Evolutionary conservation across 2,797 vertebrate species (phyloP), one percentile per base, ranked within the genome.

Genomic region (Parambassis ranga): DNA sequence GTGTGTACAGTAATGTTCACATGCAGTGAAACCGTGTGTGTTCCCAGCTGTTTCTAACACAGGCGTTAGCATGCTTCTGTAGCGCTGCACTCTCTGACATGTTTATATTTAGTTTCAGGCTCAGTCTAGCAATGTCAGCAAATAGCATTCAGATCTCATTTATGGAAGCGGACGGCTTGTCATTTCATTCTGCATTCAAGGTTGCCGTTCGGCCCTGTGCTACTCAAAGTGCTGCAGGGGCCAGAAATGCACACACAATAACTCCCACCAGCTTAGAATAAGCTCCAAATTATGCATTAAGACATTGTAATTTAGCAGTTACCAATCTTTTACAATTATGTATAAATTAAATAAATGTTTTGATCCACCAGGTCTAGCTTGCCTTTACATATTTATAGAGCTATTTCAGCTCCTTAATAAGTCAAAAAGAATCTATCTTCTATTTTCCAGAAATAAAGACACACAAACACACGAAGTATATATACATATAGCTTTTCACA

Each of bases 51-150:
- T 70, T 77, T 82, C 57, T 76, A 46, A 77, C 77, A 50, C 2
- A 65, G 52, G 75, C 58, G 70, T 66, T 47, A 50, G 75, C 71
- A 60, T 71, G 70, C 63, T 57, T 52, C 23, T 49, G 19, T 10
- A 49, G 58, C 41, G 1, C 37, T 76, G 65, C 68, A 43, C 71
- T 76, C 75, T 26, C 60, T 49, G 71, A 61, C 65, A 14, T 16
- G 81, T 73, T 53, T 82, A 86, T 87, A 86, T 92, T 89, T 87
- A 82, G 85, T 76, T 53, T 44, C 53, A 43, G 48, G 48, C 80
- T 80, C 52, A 43, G 51, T 77, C 32, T 36, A 31, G 53, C 71
- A 44, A 19, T 51, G 79, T 91, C 89, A 91, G 87, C 85, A 81
- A 81, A 87, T 87, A 80, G 55, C 74, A 27, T 28, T 37, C 58